Evolutionary conservation across 2,113 vertebrate genomes (phyloP).

Genomic region (Perca fluviatilis): DNA sequence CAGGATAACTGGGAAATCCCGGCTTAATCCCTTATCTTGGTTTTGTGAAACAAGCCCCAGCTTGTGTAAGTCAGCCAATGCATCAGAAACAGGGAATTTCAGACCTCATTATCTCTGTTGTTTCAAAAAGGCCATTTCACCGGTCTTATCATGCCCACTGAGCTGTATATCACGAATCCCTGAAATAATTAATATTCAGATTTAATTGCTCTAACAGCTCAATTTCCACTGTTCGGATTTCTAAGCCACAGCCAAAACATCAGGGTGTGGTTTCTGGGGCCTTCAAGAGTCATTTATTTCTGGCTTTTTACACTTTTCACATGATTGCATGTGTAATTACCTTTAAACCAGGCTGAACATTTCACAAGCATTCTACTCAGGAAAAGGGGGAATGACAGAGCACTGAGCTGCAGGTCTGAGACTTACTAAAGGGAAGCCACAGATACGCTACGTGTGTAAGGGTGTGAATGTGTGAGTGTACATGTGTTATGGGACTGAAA

Average conservation of each 20-base stretch:
- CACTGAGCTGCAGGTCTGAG: conserved; percentile 25
- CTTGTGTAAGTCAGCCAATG: conserved; percentile 44
- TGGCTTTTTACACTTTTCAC: conserved; percentile 59
- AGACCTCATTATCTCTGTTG: conserved; percentile 65
- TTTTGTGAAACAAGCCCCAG: too few species aligned
- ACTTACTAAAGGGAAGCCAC: conserved; percentile 16
- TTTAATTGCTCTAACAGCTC: conserved; percentile 65
- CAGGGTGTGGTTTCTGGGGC: conserved; percentile 36
- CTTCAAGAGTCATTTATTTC: conserved; percentile 53
- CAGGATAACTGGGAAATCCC: too few species aligned
- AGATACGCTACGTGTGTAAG: background rate
- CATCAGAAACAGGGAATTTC: conserved; percentile 64
- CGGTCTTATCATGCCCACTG: conserved; percentile 57
- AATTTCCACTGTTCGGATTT: conserved; percentile 58
- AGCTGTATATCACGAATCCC: conserved; percentile 65
- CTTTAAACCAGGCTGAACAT: conserved; percentile 50
- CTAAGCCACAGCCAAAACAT: conserved; percentile 39
- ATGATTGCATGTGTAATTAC: conserved; percentile 61
- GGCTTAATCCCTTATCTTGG: too few species aligned
- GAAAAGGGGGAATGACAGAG: conserved; percentile 9
- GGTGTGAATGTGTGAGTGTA: too few species aligned
- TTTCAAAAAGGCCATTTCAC: conserved; percentile 64
- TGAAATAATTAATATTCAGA: conserved; percentile 71
- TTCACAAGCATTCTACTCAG: conserved; percentile 34
- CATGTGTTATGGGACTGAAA: conserved; percentile 23